phyloP scores from a whole-genome alignment of 2,888 invertebrate species.

The Meloe dianella region DNA sequence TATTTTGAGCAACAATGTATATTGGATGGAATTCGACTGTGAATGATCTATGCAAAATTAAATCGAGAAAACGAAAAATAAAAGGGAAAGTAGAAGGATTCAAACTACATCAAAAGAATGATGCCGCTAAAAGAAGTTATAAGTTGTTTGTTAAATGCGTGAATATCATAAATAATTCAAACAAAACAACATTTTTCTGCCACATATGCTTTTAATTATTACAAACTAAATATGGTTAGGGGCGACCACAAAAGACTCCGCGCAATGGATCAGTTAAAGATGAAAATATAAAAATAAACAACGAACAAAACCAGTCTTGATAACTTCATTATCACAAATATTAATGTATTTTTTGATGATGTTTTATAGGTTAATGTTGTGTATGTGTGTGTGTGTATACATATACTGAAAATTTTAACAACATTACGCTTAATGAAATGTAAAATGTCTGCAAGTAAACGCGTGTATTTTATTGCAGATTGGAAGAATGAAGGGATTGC shows the following conservation, averaged over 20 bases:
- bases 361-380: conserved; percentile 20
- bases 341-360: conserved; percentile 16
- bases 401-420: conserved; percentile 15
- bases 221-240: neutral
- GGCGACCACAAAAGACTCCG: conserved; percentile 14
- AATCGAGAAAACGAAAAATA: neutral
- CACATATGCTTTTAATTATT: conserved; percentile 52
- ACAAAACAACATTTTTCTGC: conserved; percentile 39
- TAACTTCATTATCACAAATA: conserved; percentile 23
- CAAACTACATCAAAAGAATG: conserved; percentile 36
- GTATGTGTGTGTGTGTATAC: too few relatives aligned
- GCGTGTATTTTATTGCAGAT: conserved; percentile 53
- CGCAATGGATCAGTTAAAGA: conserved; percentile 11
- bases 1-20: conserved; percentile 25
- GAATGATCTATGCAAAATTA: neutral
- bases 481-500: conserved; percentile 50
- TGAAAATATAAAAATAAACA: too few relatives aligned
- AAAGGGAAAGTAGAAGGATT: neutral
- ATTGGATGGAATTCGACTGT: neutral
- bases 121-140: conserved; percentile 45
- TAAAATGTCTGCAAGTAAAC: conserved; percentile 52
- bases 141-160: conserved; percentile 36
- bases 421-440: conserved; percentile 50
- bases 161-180: conserved; percentile 45
- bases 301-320: conserved; percentile 2